Evolutionary conservation across 1,140 invertebrate species (phyloP).

Genomic region (Holotrichia oblita): DNA sequence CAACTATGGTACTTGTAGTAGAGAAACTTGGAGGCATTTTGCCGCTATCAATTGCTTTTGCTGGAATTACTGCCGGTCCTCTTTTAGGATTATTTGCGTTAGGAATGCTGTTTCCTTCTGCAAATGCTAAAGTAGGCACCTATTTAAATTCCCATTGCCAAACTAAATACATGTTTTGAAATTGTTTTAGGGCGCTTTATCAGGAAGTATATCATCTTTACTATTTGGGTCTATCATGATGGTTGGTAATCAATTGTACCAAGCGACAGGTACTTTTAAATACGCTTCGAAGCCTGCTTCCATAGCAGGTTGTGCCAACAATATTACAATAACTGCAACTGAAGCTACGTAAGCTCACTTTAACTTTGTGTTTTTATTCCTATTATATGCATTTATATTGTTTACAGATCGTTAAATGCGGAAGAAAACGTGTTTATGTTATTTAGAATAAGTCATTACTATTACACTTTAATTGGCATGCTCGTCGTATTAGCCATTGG

Average conservation of each 20-base stretch:
- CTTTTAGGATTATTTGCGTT: conserved; percentile 73
- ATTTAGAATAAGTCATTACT: conserved; percentile 43
- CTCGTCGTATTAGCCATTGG: conserved; percentile 25
- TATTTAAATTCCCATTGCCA: background rate
- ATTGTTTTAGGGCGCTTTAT: conserved; percentile 51
- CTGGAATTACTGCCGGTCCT: conserved; percentile 72
- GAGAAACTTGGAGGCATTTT: conserved; percentile 70
- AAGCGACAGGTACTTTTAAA: conserved; percentile 44
- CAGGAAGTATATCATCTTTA: conserved; percentile 47
- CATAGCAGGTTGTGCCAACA: conserved; percentile 46
- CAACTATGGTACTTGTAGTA: conserved; percentile 69
- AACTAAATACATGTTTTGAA: background rate
- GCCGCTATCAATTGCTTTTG: conserved; percentile 70
- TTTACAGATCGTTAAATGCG: background rate
- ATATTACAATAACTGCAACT: background rate
- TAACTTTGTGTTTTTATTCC: background rate
- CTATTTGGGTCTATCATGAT: conserved; percentile 44
- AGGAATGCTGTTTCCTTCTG: conserved; percentile 74
- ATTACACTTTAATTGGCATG: conserved; percentile 37
- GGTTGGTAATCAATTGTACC: conserved; percentile 49
- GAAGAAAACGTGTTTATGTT: conserved; percentile 17
- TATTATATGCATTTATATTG: background rate
- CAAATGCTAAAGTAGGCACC: conserved; percentile 64
- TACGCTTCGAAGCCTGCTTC: conserved; percentile 49
- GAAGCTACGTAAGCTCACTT: background rate